A percentile compares a stretch with the other conserved stretches of the same genome.
phyloP scores from a whole-genome alignment of 2,797 vertebrate genomes.

The Anguilla marmorata region DNA sequence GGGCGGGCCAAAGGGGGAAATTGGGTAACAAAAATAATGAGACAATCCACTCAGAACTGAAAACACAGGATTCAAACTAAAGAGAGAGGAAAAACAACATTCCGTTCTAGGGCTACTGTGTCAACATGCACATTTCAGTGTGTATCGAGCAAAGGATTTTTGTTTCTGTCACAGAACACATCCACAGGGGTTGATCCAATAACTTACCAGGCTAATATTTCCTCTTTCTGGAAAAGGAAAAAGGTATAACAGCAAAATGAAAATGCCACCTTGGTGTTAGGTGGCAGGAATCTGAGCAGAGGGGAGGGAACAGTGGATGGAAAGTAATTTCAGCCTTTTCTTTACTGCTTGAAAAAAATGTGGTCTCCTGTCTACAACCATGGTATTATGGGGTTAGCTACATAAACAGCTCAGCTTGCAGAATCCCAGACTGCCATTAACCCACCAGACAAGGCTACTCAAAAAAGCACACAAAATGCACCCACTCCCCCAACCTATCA shows the following conservation, averaged over 20 bases:
- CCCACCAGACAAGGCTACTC: conserved; percentile 45
- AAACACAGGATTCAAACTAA: conserved; percentile 41
- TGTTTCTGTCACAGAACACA: conserved; percentile 49
- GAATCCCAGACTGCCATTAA: conserved; percentile 46
- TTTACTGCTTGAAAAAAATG: conserved; percentile 35
- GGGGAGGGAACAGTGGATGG: conserved; percentile 36
- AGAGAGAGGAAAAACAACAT: conserved; percentile 21
- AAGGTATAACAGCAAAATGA: conserved; percentile 30
- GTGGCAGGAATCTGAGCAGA: conserved; percentile 9
- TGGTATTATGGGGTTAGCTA: conserved; percentile 34
- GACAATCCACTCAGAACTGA: conserved; percentile 58
- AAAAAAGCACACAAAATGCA: conserved; percentile 39
- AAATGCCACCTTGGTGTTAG: conserved; percentile 36
- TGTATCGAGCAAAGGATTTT: conserved; percentile 53
- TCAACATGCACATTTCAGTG: conserved; percentile 70
- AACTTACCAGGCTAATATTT: conserved; percentile 45
- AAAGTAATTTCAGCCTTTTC: conserved; percentile 34
- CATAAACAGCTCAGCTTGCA: conserved; percentile 46
- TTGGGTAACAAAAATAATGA: conserved; percentile 43
- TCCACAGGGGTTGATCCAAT: conserved; percentile 62
- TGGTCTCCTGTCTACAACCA: conserved; percentile 38
- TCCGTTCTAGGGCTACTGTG: conserved; percentile 49
- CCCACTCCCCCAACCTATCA: conserved; percentile 6
- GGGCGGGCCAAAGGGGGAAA: conserved; percentile 19
- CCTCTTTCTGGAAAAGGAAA: conserved; percentile 28